Base-by-base conservation (phyloP, 2,888 invertebrate genomes). In the Yponomeuta sedellus region DNA sequence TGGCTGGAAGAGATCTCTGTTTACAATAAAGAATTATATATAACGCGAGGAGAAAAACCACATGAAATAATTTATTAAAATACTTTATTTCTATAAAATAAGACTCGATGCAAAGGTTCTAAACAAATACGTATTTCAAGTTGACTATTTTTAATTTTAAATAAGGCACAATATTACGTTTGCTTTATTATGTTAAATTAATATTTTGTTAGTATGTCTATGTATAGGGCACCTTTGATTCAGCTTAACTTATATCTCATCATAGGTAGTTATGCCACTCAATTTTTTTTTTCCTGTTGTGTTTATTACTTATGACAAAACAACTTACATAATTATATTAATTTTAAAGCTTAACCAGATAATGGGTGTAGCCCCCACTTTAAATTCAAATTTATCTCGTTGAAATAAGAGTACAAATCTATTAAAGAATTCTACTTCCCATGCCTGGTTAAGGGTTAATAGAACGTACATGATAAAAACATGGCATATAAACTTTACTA, bases 161-260 rank as follows among this genome's bases (percentile, higher is more conserved):
- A 40, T 63, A 63, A 63, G 63, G 63, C 63, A 63, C 63, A 63
- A 44, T 34, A 16, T 62, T 63, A 44, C 63, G 11, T 22, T 19
- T 61, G 5, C 16, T 25, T 61, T 22, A 40, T 20, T 44, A 63
- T 63, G 44, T 34, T 39, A 34, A 63, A 19, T 63, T 22, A 61
- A 61, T 61, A 34, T 61, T 34, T 12, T 10, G 22, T 63, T 63
- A n/a, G 39, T 44, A 20, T 12, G 16, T 25, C 56, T 64, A 63
- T 2, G 28, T 64, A n/a, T 22, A 78, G 83, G 81, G 86, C 88
- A 88, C 88, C 87, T 77, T 85, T 74, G 86, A 88, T 88, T 88
- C 88, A 88, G 88, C 88, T 83, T 82, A 79, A 28, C 11, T 34
- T 65, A 20, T 1, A 12, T 56, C 12, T 52, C 44, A 16, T n/a